Percentiles rank a stretch among this genome's conserved stretches.
phyloP scores from a whole-genome alignment of 2,888 invertebrate genomes.

The Ceraclea dissimilis region DNA sequence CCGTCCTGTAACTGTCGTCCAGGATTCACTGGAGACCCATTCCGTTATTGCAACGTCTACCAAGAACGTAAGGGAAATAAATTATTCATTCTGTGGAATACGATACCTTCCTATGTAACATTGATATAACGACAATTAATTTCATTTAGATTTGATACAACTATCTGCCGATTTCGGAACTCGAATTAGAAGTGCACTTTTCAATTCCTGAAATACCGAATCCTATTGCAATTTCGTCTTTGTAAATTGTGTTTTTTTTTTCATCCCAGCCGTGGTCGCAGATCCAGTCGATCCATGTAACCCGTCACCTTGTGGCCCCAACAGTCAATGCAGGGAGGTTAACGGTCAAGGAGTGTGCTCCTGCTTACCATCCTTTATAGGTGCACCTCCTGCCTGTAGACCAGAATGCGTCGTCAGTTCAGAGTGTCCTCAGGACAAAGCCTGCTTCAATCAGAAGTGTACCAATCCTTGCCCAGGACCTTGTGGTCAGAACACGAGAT shows the following conservation, averaged over 20 bases:
- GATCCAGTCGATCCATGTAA: slow-evolving; percentile 52
- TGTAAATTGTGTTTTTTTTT: not conserved
- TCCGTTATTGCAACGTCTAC: slow-evolving; percentile 34
- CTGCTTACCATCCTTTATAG: slow-evolving; percentile 57
- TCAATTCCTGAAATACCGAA: too few species aligned
- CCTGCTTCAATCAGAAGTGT: slow-evolving; percentile 63
- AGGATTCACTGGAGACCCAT: slow-evolving; percentile 59
- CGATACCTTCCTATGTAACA: too few species aligned
- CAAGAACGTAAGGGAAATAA: slow-evolving; percentile 22
- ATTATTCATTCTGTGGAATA: not conserved
- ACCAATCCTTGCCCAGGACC: slow-evolving; percentile 63
- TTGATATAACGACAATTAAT: too few species aligned
- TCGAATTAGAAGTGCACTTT: too few species aligned
- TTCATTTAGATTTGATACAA: too few species aligned
- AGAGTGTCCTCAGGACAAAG: slow-evolving; percentile 60
- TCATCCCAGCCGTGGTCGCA: slow-evolving; percentile 8
- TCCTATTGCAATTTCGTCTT: too few species aligned
- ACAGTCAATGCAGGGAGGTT: slow-evolving; percentile 67
- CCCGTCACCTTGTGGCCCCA: slow-evolving; percentile 77
- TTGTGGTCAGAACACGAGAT: slow-evolving; percentile 66
- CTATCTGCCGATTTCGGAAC: too few species aligned
- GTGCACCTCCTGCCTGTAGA: slow-evolving; percentile 61
- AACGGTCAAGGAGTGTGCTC: slow-evolving; percentile 67
- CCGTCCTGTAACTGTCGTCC: slow-evolving; percentile 61
- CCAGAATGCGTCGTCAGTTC: slow-evolving; percentile 66